Evolutionary conservation across 2,888 invertebrate species (phyloP), one percentile per base, ranked within the genome.

Genomic region (Sisyra terminalis): DNA sequence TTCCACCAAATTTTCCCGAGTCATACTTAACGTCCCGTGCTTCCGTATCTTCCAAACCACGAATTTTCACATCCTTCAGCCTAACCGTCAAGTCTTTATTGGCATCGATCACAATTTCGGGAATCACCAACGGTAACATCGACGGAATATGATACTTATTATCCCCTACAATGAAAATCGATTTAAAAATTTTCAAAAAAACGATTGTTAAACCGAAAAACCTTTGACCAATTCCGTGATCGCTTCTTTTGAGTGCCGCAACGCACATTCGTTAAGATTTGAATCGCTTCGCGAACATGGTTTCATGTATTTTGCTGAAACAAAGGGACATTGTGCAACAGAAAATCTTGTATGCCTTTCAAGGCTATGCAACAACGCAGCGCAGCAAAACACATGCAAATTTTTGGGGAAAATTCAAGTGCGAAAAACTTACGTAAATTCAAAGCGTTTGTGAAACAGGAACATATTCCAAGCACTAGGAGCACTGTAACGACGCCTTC

Each of bases 61-160:
- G 35, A 38, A 57, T 45, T 3, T 49, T 44, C 1, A 48, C 43
- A 45, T 58, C 49, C 2, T 40, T 47, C 1, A 56, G 46, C 30
- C 50, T 49, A 13, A 57, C 45, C 38, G 50, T 49, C 15, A 57
- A 45, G 39, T 49, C 46, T 18, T 47, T 43, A 13, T 53, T 52
- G 6, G 48, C 47, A 17, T 52, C 47, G 17, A 57, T 46, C n/a
- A 49, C 45, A 2, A 57, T 45, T 47, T 51, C 46, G 1, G 54
- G 53, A 15, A 53, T 43, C 18, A 46, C 47, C 11, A 59, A 40
- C 2, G 59, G 59, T 2, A 44, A 15, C 46, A 59, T 40, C 11
- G 47, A 51, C 13, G 59, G 57, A 18, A 58, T 48, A 42, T 54
- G 52, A 34, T 52, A 52, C 36, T 48, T 45, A 24, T 48, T 51